Evolutionary conservation across 2,888 invertebrate genomes (phyloP), one percentile per base, ranked within the genome.

Genomic region (Mimas tiliae): DNA sequence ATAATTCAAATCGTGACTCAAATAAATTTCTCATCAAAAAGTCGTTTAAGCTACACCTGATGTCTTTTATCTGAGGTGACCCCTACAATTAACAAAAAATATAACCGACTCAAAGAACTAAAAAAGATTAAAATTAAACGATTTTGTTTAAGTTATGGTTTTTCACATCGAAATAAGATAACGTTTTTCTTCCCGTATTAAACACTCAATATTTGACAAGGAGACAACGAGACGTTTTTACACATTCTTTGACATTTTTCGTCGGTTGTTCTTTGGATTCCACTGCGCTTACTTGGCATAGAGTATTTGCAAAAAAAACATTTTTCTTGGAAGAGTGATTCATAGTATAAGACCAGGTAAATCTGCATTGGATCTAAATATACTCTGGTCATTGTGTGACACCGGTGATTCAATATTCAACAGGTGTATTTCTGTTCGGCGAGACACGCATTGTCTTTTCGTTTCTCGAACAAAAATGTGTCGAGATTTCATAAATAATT

Each of bases 381-480:
- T 21, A 11, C 12, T 42, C 11, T 6, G 12, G 38, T 38, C 38
- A 38, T 42, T 42, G 58, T 42, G 58, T 58, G 58, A 42, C 58
- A 42, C 38, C n/a, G 33, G 53, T 58, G 58, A 58, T 42, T 58
- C 58, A 58, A 42, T 19, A 58, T 42, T 58, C 58, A 58, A 58
- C 58, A 58, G 58, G 58, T 58, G 58, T 58, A 42, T 58, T 58
- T 58, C 16, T 42, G 58, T 58, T 55, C 16, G 34, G 16, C 53
- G n/a, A 38, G 38, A 21, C 53, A 33, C 33, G 42, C 58, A 58
- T 58, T 58, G 58, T 58, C 42, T 58, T 58, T 19, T 19, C 42
- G n/a, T 6, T 38, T 58, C 42, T 58, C 42, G 11, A 42, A 58
- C 6, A 16, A 50, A 16, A 19, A 50, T 19, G 50, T 19, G 9